Base-by-base conservation (phyloP, 2,797 vertebrate species). In the Lutjanus campechanus region DNA sequence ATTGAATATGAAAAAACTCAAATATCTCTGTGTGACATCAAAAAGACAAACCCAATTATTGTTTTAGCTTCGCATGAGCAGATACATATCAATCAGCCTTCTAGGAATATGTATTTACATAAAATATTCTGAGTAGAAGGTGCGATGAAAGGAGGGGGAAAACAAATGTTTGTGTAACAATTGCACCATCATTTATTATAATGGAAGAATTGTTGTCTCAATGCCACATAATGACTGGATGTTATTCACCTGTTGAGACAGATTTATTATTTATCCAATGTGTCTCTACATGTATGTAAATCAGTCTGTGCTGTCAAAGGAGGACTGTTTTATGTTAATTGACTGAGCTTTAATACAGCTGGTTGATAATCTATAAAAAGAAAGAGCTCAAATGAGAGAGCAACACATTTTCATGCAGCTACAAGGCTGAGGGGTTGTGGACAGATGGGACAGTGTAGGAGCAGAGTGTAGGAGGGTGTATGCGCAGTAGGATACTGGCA, bases 21-120 rank as follows among this genome's bases (percentile, higher is more conserved):
- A 84, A 87, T 83, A 89, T 90, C 85, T 85, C 68, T 54, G 50
- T 47, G 69, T 84, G 82, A 81, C 72, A 88, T 91, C 85, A 68
- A 80, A 86, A 82, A 69, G 77, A 82, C 79, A 86, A 91, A 85
- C 51, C 62, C 76, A 85, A 85, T 89, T 85, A 91, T 81, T 89
- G 80, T 89, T 89, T 85, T 83, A 82, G 86, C 71, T 70, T 82
- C 36, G 63, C 67, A 29, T 77, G 71, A 84, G 64, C 46, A 88
- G 81, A 84, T 84, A 88, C 71, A 85, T 87, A 90, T 86, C 84
- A 81, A 75, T 81, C 79, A 70, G 73, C 54, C 76, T 61, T 75
- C 36, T 25, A 46, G 67, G 81, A 76, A 80, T 70, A 68, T 70
- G 36, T 58, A 84, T 90, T 91, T 85, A 72, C 76, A 88, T 82